Evolutionary conservation across 2,888 invertebrate species (phyloP), one percentile per base, ranked within the genome.

Genomic region (Scaptomyza caliginosa): DNA sequence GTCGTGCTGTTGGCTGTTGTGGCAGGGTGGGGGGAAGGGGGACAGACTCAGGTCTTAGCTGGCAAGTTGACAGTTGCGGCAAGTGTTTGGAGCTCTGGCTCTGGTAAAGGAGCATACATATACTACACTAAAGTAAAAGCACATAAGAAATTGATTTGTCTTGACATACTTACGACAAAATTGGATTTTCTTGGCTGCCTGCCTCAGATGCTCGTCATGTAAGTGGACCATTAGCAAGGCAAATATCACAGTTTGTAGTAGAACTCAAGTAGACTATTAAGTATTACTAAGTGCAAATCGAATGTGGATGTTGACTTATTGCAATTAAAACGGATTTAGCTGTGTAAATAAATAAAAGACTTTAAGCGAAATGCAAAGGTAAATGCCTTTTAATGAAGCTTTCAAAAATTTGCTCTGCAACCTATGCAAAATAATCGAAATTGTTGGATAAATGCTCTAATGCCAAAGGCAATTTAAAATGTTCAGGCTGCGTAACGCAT

Each of bases 141-240:
- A 65, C 51, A 65, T 72, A 59, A 75, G 55, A 72, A 75, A 75
- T 65, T 58, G 57, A 71, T 75, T 63, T 43, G 38, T 24, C 32
- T 50, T 45, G 50, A 70, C 59, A 49, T 57, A 39, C 42, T 13
- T 66, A 34, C 42, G 13, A 55, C 26, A 48, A 48, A 46, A 55
- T 55, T 48, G 54, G 60, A 51, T 42, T 60, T 49, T 52, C 52
- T 52, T 49, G 17, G 30, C 39, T 30, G 42, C 70, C 45, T n/a
- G 34, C 34, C 55, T 58, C 38, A 55, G 48, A 58, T 55, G 21
- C 36, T 34, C 17, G 11, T 63, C 42, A 46, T 7, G 7, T n/a
- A 42, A 64, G 60, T 40, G 21, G 23, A 28, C 26, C 40, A 60
- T 63, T 63, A 21, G 38, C 24, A 11, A 16, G 23, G 19, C 40